A percentile compares a stretch with the other conserved stretches of the same genome.
Conservation (phyloP, 2,113 vertebrate species). For the Mandrillus leucophaeus region DNA sequence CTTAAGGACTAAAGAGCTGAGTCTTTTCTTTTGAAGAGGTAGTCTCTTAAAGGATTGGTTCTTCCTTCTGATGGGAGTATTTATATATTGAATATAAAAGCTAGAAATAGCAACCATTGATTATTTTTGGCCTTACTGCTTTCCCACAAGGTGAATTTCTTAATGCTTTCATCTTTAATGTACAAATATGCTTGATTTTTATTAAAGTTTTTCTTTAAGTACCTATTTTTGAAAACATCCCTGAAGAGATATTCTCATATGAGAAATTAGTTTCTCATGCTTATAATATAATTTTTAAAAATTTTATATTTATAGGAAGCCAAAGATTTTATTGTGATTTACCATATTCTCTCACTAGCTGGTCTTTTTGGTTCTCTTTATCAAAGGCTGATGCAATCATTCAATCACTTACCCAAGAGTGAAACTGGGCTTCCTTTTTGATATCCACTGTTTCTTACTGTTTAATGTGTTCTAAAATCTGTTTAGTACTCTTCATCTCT, state of each 20-base stretch:
- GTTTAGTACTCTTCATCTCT: background rate
- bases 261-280: conserved; percentile 1
- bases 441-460: background rate
- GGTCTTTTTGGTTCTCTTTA: background rate
- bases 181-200: conserved; percentile 16
- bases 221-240: conserved; percentile 30
- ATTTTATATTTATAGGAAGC: background rate
- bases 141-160: conserved; percentile 23
- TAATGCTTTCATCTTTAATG: conserved; percentile 41
- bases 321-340: background rate
- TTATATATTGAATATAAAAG: conserved; percentile 29
- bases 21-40: conserved; percentile 24
- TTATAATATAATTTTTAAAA: background rate
- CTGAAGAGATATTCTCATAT: conserved; percentile 8
- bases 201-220: conserved; percentile 2
- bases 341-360: background rate
- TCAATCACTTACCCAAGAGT: background rate
- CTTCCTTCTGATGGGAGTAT: conserved; percentile 2
- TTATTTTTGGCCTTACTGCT: background rate
- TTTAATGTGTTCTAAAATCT: background rate
- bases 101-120: conserved; percentile 34
- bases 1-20: conserved; percentile 26
- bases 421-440: background rate
- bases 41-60: background rate
- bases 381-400: background rate